Evolutionary conservation across 2,113 vertebrate genomes (phyloP).

Genomic region (Ivindomyrus marchei): DNA sequence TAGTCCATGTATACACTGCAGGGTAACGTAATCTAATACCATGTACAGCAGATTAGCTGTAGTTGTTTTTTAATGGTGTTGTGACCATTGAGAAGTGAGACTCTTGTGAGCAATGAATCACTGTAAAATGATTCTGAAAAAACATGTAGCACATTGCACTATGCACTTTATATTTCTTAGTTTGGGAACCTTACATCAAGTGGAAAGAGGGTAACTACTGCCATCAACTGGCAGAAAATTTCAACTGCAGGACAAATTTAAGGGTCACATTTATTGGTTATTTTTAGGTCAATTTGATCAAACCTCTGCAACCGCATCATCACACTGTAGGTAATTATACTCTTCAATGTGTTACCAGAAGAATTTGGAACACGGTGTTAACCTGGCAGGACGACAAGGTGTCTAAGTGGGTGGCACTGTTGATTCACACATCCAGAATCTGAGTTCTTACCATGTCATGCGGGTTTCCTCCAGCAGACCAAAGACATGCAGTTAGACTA

Average conservation of each 20-base stretch:
- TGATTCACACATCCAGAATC: background rate
- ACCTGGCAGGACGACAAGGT: background rate
- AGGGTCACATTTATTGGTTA: background rate
- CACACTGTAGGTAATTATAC: background rate
- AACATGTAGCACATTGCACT: background rate
- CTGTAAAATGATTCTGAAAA: background rate
- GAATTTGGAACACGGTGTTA: background rate
- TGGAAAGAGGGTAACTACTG: background rate
- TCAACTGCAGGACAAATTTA: background rate
- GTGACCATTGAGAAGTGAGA: background rate
- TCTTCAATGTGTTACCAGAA: background rate
- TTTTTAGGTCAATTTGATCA: background rate
- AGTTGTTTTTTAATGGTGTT: background rate
- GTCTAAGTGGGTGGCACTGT: background rate
- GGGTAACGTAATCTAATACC: background rate
- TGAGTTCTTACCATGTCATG: background rate
- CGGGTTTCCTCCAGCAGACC: background rate
- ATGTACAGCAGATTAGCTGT: background rate
- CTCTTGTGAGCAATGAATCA: background rate
- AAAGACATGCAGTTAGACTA: background rate
- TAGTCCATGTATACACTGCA: background rate
- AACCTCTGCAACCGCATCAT: background rate
- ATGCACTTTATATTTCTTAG: background rate
- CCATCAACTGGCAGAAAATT: background rate
- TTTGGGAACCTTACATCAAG: background rate